These are phyloP conservation scores for Caligus rogercresseyi DNA, from an alignment of 1,140 invertebrate species.

Conservation along the genomic window DNA sequence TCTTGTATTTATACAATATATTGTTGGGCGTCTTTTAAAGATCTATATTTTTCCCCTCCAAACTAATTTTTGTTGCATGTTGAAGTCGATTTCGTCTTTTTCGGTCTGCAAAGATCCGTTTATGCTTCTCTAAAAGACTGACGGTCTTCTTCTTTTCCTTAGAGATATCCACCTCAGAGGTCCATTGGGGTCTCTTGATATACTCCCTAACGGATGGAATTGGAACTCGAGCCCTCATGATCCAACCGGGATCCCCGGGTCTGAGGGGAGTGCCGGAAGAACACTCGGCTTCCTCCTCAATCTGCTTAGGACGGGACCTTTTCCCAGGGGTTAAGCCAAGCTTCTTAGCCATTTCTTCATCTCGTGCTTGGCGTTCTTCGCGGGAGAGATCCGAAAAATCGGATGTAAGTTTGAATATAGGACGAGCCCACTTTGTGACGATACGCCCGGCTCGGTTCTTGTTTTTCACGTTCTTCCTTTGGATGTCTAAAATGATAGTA, in stretches of 20 bases:
- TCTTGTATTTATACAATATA: too few relatives aligned
- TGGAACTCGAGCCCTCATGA: conserved; percentile 83
- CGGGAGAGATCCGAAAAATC: conserved; percentile 44
- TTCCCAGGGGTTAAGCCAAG: not conserved
- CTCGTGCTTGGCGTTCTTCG: conserved; percentile 68
- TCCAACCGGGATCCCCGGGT: conserved; percentile 88
- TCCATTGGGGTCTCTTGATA: conserved; percentile 79
- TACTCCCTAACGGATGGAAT: conserved; percentile 91
- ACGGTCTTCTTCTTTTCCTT: conserved; percentile 58
- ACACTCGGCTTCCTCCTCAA: not conserved
- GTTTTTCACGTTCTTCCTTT: conserved; percentile 84
- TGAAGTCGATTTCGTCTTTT: conserved; percentile 56
- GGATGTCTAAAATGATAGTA: conserved; percentile 63
- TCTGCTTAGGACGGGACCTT: not conserved
- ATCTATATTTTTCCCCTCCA: conserved; percentile 90
- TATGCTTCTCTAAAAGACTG: conserved; percentile 72
- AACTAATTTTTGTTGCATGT: conserved; percentile 75
- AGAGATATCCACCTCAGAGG: conserved; percentile 56
- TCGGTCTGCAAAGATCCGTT: conserved; percentile 67
- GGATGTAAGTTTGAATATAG: conserved; percentile 86
- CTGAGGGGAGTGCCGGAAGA: conserved; percentile 35
- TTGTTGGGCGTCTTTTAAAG: too few relatives aligned
- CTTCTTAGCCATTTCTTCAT: conserved; percentile 41
- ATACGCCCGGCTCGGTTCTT: conserved; percentile 70
- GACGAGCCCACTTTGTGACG: conserved; percentile 89